phyloP scores from a whole-genome alignment of 1,140 invertebrate genomes.

The Drosophila teissieri region DNA sequence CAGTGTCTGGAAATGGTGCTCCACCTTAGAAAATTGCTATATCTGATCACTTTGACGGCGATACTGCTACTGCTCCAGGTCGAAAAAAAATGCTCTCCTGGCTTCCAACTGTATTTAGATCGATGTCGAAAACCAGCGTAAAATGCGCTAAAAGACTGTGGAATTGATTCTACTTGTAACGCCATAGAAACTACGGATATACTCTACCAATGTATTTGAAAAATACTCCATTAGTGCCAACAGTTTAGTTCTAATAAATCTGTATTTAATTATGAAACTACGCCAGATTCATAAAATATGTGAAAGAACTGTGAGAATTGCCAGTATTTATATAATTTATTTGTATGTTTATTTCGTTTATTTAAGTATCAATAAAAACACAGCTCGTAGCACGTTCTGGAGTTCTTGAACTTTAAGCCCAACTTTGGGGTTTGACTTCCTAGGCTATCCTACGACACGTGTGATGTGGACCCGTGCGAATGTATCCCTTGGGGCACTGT shows the following conservation, averaged over 20 bases:
- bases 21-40: neutral
- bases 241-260: too few relatives aligned
- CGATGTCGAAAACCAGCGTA: slow-evolving; percentile 19
- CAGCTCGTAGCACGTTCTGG: slow-evolving; percentile 9
- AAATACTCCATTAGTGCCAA: too few relatives aligned
- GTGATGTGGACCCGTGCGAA: neutral
- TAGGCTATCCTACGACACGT: slow-evolving; percentile 8
- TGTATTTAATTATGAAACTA: too few relatives aligned
- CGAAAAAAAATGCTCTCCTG: neutral
- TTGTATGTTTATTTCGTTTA: neutral
- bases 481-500: neutral
- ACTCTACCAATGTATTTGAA: too few relatives aligned
- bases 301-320: neutral
- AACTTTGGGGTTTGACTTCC: too few relatives aligned
- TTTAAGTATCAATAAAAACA: neutral
- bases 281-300: too few relatives aligned
- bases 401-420: neutral
- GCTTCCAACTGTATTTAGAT: neutral
- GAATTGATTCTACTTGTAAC: too few relatives aligned
- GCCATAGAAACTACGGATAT: too few relatives aligned
- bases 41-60: neutral
- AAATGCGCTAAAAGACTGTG: neutral
- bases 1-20: neutral
- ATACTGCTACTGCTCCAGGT: neutral
- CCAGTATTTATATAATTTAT: neutral